Evolutionary conservation across 2,113 vertebrate genomes (phyloP).

Genomic region (Stegastes partitus): DNA sequence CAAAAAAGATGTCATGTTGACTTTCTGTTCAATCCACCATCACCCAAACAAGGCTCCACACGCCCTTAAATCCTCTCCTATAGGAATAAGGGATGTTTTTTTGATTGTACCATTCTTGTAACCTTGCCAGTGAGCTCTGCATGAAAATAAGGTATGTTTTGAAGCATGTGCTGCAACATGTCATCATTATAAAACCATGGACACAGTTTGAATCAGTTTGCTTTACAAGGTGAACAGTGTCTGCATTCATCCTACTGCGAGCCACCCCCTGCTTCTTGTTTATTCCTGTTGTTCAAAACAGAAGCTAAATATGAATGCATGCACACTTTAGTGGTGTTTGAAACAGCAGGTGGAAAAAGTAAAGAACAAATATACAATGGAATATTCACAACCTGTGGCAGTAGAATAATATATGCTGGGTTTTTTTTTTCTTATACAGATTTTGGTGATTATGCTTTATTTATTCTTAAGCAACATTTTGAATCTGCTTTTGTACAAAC

Average conservation of each 20-base stretch:
- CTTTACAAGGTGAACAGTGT: constrained; percentile 22
- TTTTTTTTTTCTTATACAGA: not conserved
- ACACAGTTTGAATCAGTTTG: constrained; percentile 33
- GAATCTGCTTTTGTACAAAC: not conserved
- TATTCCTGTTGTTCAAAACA: constrained; percentile 42
- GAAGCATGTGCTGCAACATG: constrained; percentile 7
- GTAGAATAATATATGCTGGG: not conserved
- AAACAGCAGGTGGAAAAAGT: constrained; percentile 31
- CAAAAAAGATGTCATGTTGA: no score
- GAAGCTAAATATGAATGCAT: constrained; percentile 46
- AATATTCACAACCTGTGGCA: constrained; percentile 15
- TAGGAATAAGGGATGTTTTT: not conserved
- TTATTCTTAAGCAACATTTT: not conserved
- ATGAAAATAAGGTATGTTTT: constrained; percentile 12
- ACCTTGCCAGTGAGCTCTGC: not conserved
- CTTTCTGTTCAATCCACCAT: no score
- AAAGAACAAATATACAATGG: constrained; percentile 20
- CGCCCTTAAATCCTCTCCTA: not conserved
- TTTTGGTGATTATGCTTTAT: not conserved
- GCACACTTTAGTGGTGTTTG: not conserved
- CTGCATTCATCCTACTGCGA: constrained; percentile 14
- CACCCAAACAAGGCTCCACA: not conserved
- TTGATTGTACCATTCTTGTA: not conserved
- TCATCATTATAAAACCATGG: constrained; percentile 12
- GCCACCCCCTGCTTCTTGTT: constrained; percentile 54